Conservation (phyloP, 1,140 invertebrate species). For the Onthophagus taurus region DNA sequence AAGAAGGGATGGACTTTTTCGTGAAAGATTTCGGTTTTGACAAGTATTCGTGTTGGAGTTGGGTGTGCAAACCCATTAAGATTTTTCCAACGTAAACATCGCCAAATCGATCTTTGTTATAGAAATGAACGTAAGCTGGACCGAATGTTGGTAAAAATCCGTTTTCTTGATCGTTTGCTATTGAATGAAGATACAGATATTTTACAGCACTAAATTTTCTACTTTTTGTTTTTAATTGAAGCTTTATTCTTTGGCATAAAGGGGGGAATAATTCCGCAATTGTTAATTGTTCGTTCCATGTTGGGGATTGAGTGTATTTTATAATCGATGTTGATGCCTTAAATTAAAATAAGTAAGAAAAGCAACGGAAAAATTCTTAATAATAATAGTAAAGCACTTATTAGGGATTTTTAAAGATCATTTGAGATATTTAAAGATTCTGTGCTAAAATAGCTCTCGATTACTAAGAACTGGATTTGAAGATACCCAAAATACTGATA, state of each 20-base stretch:
- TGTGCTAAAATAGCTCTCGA: too few relatives aligned
- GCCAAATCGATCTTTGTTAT: slow-evolving; percentile 43
- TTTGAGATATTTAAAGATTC: too few relatives aligned
- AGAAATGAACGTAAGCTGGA: slow-evolving; percentile 63
- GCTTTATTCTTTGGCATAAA: slow-evolving; percentile 37
- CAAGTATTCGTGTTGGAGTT: slow-evolving; percentile 7
- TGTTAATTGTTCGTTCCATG: slow-evolving; percentile 40
- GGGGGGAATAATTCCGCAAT: slow-evolving; percentile 44
- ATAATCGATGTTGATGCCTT: slow-evolving; percentile 39
- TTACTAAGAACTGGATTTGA: too few relatives aligned
- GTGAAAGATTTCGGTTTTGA: too few relatives aligned
- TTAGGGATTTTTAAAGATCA: too few relatives aligned
- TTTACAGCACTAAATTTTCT: slow-evolving; percentile 31
- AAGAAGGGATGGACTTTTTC: too few relatives aligned
- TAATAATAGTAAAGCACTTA: too few relatives aligned
- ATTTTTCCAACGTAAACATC: slow-evolving; percentile 48
- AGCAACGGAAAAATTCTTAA: background rate
- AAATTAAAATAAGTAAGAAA: background rate
- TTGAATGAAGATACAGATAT: slow-evolving; percentile 36
- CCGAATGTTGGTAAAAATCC: slow-evolving; percentile 63
- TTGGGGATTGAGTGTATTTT: slow-evolving; percentile 33
- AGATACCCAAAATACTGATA: too few relatives aligned
- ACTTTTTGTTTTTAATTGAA: slow-evolving; percentile 36
- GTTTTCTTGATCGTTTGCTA: slow-evolving; percentile 31
- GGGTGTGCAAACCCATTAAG: slow-evolving; percentile 35